These are phyloP conservation scores for Etheostoma perlongum DNA, from an alignment of 2,797 vertebrate genomes.

Conservation along the genomic window DNA sequence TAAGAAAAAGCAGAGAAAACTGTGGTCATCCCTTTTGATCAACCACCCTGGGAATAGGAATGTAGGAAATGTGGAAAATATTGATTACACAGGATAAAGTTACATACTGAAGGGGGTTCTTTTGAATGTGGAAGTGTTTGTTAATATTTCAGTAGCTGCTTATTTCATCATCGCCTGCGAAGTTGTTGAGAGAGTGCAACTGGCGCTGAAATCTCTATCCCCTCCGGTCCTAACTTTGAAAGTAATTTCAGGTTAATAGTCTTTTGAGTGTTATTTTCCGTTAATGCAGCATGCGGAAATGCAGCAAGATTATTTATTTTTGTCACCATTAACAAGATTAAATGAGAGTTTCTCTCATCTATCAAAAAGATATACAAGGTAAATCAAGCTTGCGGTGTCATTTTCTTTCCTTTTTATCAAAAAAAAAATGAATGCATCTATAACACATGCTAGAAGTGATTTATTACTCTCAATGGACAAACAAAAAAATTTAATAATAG, in stretches of 20 bases:
- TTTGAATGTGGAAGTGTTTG: constrained; percentile 72
- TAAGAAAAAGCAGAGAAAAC: constrained; percentile 33
- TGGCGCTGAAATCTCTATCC: constrained; percentile 72
- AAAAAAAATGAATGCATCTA: constrained; percentile 42
- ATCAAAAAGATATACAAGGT: constrained; percentile 49
- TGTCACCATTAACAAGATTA: constrained; percentile 60
- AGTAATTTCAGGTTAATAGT: constrained; percentile 74
- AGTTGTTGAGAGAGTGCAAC: constrained; percentile 74
- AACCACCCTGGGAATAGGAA: constrained; percentile 60
- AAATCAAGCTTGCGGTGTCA: constrained; percentile 27
- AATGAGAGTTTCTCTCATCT: constrained; percentile 50
- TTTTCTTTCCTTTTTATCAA: constrained; percentile 46
- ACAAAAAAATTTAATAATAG: constrained; percentile 24
- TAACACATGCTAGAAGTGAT: constrained; percentile 32
- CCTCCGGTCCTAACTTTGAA: constrained; percentile 64
- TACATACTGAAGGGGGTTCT: constrained; percentile 66
- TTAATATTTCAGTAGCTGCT: constrained; percentile 80
- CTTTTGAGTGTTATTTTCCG: constrained; percentile 54
- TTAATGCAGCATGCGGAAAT: constrained; percentile 43
- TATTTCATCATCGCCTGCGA: constrained; percentile 76
- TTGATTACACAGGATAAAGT: constrained; percentile 76
- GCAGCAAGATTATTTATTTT: constrained; percentile 50
- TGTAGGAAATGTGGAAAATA: constrained; percentile 69
- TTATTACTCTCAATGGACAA: constrained; percentile 21
- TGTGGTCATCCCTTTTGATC: constrained; percentile 59